Percentiles rank a stretch among this genome's conserved stretches.
Evolutionary conservation across 2,797 vertebrate genomes (phyloP).

Genomic region (Xenops minutus): DNA sequence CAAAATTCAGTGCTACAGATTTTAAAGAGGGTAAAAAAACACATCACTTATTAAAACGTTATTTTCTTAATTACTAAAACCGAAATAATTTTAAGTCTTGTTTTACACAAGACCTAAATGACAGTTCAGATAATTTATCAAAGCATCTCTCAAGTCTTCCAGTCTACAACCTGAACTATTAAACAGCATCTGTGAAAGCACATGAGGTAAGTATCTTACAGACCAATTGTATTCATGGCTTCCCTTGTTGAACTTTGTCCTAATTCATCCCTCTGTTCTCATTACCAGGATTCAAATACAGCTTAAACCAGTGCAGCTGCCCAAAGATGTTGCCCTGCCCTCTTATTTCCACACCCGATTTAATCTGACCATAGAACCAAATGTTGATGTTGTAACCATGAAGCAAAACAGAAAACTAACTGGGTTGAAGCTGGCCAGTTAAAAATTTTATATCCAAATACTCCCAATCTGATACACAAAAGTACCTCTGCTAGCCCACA

Average conservation of each 20-base stretch:
- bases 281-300: neutral
- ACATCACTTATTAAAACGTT: neutral
- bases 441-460: neutral
- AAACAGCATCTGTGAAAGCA: neutral
- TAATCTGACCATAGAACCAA: neutral
- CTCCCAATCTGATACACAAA: neutral
- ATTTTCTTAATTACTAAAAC: neutral
- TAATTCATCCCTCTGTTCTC: neutral
- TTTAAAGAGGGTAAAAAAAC: neutral
- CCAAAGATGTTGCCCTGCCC: neutral
- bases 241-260: neutral
- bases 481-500: neutral
- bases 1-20: neutral
- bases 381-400: fast-evolving
- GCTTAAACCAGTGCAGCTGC: neutral
- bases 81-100: neutral
- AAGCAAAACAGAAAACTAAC: neutral
- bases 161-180: neutral
- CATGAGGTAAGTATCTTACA: neutral
- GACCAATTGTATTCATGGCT: neutral
- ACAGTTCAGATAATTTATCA: neutral
- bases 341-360: neutral
- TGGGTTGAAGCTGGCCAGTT: neutral
- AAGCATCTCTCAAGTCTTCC: neutral
- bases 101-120: neutral